A percentile compares a stretch with the other conserved stretches of the same genome.
Evolutionary conservation across 2,888 invertebrate species (phyloP).

Genomic region (Pasiphila rectangulata): DNA sequence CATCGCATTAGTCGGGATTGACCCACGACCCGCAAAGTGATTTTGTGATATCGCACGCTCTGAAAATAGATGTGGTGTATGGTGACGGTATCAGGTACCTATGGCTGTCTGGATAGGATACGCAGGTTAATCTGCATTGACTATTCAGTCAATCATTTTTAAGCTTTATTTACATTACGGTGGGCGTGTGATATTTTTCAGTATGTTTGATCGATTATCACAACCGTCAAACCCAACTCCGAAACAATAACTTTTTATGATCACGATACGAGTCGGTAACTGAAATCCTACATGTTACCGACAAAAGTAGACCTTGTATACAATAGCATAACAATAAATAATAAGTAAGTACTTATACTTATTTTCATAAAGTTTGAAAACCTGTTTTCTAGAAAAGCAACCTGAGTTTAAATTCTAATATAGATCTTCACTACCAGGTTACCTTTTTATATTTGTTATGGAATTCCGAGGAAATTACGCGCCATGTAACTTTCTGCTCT

Average conservation of each 20-base stretch:
- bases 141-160: too few species aligned
- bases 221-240: too few species aligned
- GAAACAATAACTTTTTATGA: too few species aligned
- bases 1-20: conserved; percentile 52
- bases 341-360: too few species aligned
- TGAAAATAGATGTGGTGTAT: conserved; percentile 44
- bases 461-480: neutral
- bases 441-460: neutral
- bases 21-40: conserved; percentile 44
- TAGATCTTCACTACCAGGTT: neutral
- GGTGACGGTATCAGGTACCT: conserved; percentile 29
- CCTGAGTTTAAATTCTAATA: neutral
- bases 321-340: too few species aligned
- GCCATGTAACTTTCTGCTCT: neutral
- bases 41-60: conserved; percentile 41
- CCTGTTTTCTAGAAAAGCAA: conserved; percentile 2
- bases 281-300: too few species aligned
- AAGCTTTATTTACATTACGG: too few species aligned
- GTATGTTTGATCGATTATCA: too few species aligned
- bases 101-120: neutral
- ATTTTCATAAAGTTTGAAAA: conserved; percentile 4
- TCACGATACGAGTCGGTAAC: too few species aligned
- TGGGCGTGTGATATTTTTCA: too few species aligned
- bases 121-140: neutral
- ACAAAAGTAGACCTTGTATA: too few species aligned